Conservation (phyloP, 2,888 invertebrate species). For the Ecliptopera silaceata region DNA sequence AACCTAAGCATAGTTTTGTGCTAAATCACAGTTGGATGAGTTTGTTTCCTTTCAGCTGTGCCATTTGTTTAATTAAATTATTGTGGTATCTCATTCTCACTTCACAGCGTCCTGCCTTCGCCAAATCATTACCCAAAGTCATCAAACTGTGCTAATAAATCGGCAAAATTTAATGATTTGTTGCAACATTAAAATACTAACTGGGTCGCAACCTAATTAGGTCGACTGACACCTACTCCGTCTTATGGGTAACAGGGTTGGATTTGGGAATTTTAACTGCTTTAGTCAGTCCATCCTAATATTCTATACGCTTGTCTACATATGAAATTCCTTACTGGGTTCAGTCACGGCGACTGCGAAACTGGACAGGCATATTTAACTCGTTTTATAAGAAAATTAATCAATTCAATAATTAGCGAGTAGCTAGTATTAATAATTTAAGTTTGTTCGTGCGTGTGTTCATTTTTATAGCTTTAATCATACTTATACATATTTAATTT, state of each 20-base stretch:
- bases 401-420: no score
- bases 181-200: slow-evolving; percentile 65
- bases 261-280: background rate
- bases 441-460: no score
- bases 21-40: no score
- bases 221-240: slow-evolving; percentile 62
- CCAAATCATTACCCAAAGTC: slow-evolving; percentile 24
- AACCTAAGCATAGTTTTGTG: no score
- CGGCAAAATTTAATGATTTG: slow-evolving; percentile 54
- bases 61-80: slow-evolving; percentile 7
- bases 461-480: no score
- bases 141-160: slow-evolving; percentile 48
- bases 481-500: no score
- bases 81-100: slow-evolving; percentile 12
- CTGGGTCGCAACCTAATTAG: slow-evolving; percentile 79
- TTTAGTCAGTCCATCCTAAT: background rate
- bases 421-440: no score
- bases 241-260: slow-evolving; percentile 51
- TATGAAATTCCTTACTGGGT: no score
- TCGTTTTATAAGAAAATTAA: no score
- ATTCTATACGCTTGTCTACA: no score
- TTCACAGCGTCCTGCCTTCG: slow-evolving; percentile 23
- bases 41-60: background rate
- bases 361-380: no score
- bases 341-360: no score